phyloP scores from a whole-genome alignment of 2,113 vertebrate species.

The Trichomycterus rosablanca region DNA sequence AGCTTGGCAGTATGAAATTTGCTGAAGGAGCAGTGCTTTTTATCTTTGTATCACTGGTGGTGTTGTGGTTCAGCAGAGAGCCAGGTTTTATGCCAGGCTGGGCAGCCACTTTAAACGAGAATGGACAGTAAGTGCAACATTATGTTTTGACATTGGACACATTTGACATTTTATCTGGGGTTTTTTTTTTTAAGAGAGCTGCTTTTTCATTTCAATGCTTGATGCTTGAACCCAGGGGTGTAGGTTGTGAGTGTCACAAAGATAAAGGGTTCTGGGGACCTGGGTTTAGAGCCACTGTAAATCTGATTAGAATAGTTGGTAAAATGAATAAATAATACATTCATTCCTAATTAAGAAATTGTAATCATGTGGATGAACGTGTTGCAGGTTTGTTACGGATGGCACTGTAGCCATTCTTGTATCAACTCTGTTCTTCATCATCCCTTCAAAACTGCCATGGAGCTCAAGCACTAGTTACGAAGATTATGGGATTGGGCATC shows the following conservation, averaged over 20 bases:
- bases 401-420: constrained; percentile 81
- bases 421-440: constrained; percentile 74
- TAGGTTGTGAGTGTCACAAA: too few relatives aligned
- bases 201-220: too few relatives aligned
- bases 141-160: background rate
- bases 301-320: too few relatives aligned
- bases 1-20: constrained; percentile 76
- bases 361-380: background rate
- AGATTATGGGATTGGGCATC: constrained; percentile 29
- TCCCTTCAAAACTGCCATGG: constrained; percentile 68
- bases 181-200: too few relatives aligned
- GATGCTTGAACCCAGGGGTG: too few relatives aligned
- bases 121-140: constrained; percentile 60
- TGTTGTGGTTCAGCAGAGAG: constrained; percentile 88
- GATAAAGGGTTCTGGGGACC: too few relatives aligned
- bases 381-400: constrained; percentile 75
- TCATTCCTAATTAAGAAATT: background rate
- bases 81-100: constrained; percentile 87
- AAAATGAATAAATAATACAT: too few relatives aligned
- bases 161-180: background rate
- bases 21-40: constrained; percentile 68
- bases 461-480: background rate
- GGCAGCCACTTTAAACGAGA: constrained; percentile 68
- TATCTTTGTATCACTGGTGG: constrained; percentile 74
- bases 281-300: background rate